A percentile compares a stretch with the other conserved stretches of the same genome.
These are phyloP conservation scores for Anoura caudifer DNA, from an alignment of 2,113 vertebrate species.

Conservation along the genomic window DNA sequence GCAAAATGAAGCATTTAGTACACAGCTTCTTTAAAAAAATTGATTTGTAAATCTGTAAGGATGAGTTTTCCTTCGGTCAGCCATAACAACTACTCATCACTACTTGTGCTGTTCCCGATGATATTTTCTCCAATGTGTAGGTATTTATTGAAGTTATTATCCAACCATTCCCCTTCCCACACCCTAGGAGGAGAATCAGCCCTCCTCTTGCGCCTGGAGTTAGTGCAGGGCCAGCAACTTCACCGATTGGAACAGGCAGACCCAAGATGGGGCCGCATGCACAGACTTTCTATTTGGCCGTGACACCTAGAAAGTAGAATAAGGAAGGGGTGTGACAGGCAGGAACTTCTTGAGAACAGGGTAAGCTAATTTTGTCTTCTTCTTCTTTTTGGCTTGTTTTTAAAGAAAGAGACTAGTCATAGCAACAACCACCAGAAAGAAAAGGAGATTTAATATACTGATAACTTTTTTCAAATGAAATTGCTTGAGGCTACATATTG, in stretches of 20 bases:
- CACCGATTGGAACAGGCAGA: background rate
- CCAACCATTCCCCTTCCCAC: background rate
- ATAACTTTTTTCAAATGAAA: background rate
- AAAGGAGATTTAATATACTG: background rate
- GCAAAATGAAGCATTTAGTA: background rate
- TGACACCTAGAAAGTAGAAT: background rate
- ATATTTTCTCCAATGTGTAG: background rate
- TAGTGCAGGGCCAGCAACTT: background rate
- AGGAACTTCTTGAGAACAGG: background rate
- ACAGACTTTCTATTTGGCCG: background rate
- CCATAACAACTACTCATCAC: background rate
- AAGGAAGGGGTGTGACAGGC: background rate
- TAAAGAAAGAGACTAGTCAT: background rate
- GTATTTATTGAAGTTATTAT: background rate
- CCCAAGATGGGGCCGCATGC: background rate
- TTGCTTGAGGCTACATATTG: background rate
- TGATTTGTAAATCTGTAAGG: background rate
- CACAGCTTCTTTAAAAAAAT: background rate
- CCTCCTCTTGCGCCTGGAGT: background rate
- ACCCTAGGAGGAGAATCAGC: background rate
- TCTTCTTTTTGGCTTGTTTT: background rate
- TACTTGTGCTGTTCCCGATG: background rate
- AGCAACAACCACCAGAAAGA: background rate
- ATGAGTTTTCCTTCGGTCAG: background rate
- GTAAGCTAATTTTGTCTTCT: background rate